Percentiles rank a stretch among this genome's conserved stretches.
Evolutionary conservation across 2,888 invertebrate genomes (phyloP).

Genomic region (Gisinianus flammeolus): DNA sequence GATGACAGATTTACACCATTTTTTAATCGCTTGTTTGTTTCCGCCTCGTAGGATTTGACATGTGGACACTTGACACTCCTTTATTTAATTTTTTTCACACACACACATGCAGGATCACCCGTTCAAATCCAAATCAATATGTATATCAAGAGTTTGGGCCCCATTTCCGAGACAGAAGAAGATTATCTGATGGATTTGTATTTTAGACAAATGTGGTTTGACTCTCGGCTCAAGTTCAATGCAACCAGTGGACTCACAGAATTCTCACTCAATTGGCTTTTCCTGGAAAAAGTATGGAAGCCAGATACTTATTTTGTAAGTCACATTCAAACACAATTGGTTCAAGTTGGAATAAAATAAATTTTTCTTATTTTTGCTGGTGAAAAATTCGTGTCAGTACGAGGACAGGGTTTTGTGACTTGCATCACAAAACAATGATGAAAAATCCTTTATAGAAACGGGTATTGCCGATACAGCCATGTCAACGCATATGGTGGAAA

Average conservation of each 20-base stretch:
- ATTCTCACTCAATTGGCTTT: slow-evolving; percentile 66
- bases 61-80: background rate
- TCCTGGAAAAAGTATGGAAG: slow-evolving; percentile 68
- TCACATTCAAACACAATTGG: slow-evolving; percentile 64
- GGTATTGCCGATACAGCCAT: no score
- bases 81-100: background rate
- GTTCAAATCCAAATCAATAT: slow-evolving; percentile 62
- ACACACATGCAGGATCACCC: slow-evolving; percentile 60
- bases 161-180: slow-evolving; percentile 63
- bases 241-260: slow-evolving; percentile 59
- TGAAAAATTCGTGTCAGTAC: no score
- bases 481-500: no score
- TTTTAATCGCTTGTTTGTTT: slow-evolving; percentile 40
- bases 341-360: no score
- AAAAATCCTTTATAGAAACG: no score
- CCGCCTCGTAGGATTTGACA: slow-evolving; percentile 2
- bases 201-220: slow-evolving; percentile 64
- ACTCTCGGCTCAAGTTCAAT: slow-evolving; percentile 64
- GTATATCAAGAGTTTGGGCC: slow-evolving; percentile 63
- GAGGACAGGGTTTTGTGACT: no score
- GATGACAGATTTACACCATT: slow-evolving; percentile 46
- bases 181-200: slow-evolving; percentile 51
- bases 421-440: no score
- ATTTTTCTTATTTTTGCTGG: background rate
- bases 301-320: slow-evolving; percentile 68